Evolutionary conservation across 1,140 invertebrate genomes (phyloP), one percentile per base, ranked within the genome.

Genomic region (Zaprionus capensis): DNA sequence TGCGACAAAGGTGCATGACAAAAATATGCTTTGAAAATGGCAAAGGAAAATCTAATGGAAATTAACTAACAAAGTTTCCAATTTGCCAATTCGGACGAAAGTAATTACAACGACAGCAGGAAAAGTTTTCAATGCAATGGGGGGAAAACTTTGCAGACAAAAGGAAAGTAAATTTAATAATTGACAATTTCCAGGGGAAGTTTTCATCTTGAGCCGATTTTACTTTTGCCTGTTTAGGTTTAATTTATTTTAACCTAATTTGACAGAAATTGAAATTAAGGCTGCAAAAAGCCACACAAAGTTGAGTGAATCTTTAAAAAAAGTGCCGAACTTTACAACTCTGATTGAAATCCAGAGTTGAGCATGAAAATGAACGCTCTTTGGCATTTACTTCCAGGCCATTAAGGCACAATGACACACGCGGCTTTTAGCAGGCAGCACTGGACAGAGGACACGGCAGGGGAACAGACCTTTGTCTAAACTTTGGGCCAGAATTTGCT

Each of bases 341-440:
- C 74, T 69, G 64, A 70, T 78, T 75, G 65, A 75, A 75, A 78
- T 53, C 64, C 31, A 46, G 64, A 68, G 55, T 59, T 64, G 41
- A 58, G 64, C 71, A 73, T 46, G 6, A 68, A 57, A 73, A 68
- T 59, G 58, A 65, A 73, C 57, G 71, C 58, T 31, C 22, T 38
- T 22, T 77, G 75, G 64, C 71, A 74, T 77, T 78, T 61, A 69
- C 71, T 78, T 78, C 65, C 76, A 78, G 71, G 65, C 76, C 76
- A 78, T 78, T 74, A 74, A 77, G 59, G 53, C 71, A 69, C 71
- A 78, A 75, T 75, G 76, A 74, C 71, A 78, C 65, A 69, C 46
- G 71, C 71, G 38, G 9, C 41, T 66, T 49, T 63, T 57, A 26
- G 31, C 20, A 24, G 17, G 15, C 11, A 34, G 26, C 4, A 2